Percentiles rank a stretch among this genome's conserved stretches.
Conservation (phyloP, 2,113 vertebrate genomes). For the Alectura lathami region DNA sequence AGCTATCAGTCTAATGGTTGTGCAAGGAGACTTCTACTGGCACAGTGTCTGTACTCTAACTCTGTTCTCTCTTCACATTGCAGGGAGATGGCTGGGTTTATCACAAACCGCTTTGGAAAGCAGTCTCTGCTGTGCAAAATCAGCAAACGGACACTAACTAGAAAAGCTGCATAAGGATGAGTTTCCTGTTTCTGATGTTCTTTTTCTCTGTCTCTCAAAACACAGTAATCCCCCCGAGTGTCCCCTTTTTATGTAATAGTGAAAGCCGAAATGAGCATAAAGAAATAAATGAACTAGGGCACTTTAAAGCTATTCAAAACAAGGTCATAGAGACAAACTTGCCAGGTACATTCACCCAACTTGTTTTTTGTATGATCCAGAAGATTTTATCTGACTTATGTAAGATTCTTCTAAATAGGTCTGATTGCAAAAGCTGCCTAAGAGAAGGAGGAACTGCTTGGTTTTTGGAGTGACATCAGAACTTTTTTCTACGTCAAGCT, state of each 20-base stretch:
- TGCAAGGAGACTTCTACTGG: neutral
- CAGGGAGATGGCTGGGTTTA: slow-evolving; percentile 97
- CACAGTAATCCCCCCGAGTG: slow-evolving; percentile 67
- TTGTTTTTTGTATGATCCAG: slow-evolving; percentile 60
- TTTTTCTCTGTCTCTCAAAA: slow-evolving; percentile 61
- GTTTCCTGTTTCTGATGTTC: slow-evolving; percentile 52
- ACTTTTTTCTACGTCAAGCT: slow-evolving; percentile 56
- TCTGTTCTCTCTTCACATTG: slow-evolving; percentile 40
- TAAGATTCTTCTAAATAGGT: slow-evolving; percentile 58
- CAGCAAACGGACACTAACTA: slow-evolving; percentile 67
- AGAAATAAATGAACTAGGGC: slow-evolving; percentile 67
- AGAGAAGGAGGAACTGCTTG: slow-evolving; percentile 32
- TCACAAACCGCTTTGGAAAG: slow-evolving; percentile 93
- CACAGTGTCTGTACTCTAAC: neutral
- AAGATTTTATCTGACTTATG: slow-evolving; percentile 69
- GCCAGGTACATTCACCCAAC: slow-evolving; percentile 58
- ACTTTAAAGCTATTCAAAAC: slow-evolving; percentile 60
- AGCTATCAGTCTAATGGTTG: neutral
- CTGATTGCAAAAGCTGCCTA: slow-evolving; percentile 71
- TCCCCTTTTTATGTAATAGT: slow-evolving; percentile 71
- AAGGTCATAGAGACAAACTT: slow-evolving; percentile 53
- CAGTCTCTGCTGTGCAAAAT: slow-evolving; percentile 65
- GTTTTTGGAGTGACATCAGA: slow-evolving; percentile 49
- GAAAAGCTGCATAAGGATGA: slow-evolving; percentile 54
- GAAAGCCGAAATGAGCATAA: slow-evolving; percentile 67